These are phyloP conservation scores for Oasisia sp. DNA, from an alignment of 2,888 invertebrate species.

Conservation along the genomic window DNA sequence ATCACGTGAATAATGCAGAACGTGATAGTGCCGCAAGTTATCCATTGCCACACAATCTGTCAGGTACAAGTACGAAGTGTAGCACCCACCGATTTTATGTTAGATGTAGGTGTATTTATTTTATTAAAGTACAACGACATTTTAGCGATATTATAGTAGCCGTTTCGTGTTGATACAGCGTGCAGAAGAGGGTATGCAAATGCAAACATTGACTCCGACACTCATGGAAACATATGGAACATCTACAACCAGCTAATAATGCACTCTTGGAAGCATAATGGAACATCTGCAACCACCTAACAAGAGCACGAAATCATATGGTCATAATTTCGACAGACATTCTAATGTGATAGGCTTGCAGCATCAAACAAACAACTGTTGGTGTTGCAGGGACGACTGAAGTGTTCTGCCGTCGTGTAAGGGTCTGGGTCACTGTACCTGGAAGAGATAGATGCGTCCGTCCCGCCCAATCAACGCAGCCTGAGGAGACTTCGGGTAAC, in stretches of 20 bases:
- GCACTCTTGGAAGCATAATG: no score
- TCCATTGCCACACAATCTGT: not conserved
- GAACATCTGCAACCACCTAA: no score
- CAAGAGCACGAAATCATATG: no score
- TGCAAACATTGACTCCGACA: no score
- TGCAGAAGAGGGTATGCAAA: no score
- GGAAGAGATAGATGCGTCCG: constrained; percentile 54
- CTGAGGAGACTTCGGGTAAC: constrained; percentile 46
- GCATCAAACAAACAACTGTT: not conserved
- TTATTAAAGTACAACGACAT: no score
- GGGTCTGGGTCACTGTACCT: constrained; percentile 41
- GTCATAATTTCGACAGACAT: not conserved
- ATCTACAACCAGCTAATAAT: no score
- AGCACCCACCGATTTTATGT: not conserved
- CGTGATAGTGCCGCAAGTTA: not conserved
- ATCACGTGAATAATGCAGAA: not conserved
- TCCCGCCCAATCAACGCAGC: constrained; percentile 55
- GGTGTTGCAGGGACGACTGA: not conserved
- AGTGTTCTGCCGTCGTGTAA: not conserved
- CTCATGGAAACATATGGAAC: no score
- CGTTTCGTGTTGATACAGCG: no score
- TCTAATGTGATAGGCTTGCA: not conserved
- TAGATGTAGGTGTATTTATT: not conserved
- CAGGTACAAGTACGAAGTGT: not conserved
- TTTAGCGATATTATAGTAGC: no score